Base-by-base conservation (phyloP, 2,113 vertebrate genomes). In the Equus quagga region DNA sequence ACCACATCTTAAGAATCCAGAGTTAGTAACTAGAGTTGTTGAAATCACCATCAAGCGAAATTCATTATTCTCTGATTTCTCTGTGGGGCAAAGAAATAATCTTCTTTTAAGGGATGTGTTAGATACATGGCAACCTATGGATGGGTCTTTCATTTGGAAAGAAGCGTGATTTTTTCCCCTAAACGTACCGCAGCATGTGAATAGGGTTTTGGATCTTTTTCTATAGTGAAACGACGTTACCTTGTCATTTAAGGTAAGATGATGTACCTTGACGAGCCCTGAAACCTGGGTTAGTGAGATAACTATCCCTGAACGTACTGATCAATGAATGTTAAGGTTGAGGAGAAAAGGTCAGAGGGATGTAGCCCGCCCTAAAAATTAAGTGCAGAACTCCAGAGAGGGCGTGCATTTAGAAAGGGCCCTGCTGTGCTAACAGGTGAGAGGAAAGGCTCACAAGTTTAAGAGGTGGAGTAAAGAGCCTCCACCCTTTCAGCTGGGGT, bases 191-290 rank as follows among this genome's bases (percentile, higher is more conserved):
- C 49, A 11, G 41, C 23, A 19, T 19, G 1, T 17, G 9, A 67
- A 44, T 6, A 36, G 49, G 56, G 21, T 67, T 93, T 91, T 80
- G 85, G 56, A 67, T 79, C n/a, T 86, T 87, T 96, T 91, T 44
- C 78, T 86, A 17, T 54, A 91, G 36, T 15, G 5, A 69, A 93
- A 26, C 3, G 12, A 4, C 12, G 2, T 75, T n/a, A n/a, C 67
- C n/a, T 78, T 76, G 51, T 75, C 46, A 2, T 67, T 84, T 51
- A 72, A 91, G 67, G 81, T 84, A 58, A 60, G 31, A 11, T 9
- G 31, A 75, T 14, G 11, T n/a, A 26, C 46, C 33, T 51, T 89
- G 49, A 46, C 64, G 44, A 58, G 46, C 58, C 46, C 46, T 33
- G n/a, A 82, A 89, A 58, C 14, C 0, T 82, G 49, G 21, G 44